Conservation (phyloP, 2,113 vertebrate genomes). For the Crypturellus undulatus region DNA sequence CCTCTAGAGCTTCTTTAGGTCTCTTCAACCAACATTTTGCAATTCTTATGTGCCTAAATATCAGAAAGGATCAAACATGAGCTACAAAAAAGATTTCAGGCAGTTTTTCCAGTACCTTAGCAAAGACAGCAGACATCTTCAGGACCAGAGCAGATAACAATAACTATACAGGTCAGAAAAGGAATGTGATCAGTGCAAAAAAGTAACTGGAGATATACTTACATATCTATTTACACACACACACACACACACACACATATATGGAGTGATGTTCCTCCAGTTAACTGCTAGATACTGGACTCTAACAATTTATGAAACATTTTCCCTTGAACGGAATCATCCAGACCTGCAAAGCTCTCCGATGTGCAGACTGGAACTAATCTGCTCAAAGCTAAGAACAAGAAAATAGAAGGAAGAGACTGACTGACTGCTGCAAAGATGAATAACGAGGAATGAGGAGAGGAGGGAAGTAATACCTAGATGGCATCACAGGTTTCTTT, state of each 20-base stretch:
- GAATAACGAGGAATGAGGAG: not conserved
- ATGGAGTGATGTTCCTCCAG: not conserved
- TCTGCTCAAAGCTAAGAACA: not conserved
- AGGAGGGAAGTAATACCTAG: not conserved
- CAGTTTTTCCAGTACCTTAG: not conserved
- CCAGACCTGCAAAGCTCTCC: not conserved
- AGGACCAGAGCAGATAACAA: not conserved
- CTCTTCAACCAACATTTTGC: not conserved
- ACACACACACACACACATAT: no score
- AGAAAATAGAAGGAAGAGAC: not conserved
- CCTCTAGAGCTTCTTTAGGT: not conserved
- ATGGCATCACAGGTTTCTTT: not conserved
- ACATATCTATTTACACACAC: no score
- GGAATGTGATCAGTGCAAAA: not conserved
- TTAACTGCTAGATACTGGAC: not conserved
- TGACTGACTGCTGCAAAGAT: not conserved
- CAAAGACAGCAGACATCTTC: not conserved
- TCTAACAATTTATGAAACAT: not conserved
- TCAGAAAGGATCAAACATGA: not conserved
- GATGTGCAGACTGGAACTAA: not conserved
- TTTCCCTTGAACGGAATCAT: not conserved
- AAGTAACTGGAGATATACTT: not conserved
- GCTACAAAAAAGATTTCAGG: not conserved
- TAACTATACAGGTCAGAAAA: not conserved
- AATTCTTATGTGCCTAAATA: not conserved